Evolutionary conservation across 2,113 vertebrate genomes (phyloP), one percentile per base, ranked within the genome.

Genomic region (Cyprinodon tularosa): DNA sequence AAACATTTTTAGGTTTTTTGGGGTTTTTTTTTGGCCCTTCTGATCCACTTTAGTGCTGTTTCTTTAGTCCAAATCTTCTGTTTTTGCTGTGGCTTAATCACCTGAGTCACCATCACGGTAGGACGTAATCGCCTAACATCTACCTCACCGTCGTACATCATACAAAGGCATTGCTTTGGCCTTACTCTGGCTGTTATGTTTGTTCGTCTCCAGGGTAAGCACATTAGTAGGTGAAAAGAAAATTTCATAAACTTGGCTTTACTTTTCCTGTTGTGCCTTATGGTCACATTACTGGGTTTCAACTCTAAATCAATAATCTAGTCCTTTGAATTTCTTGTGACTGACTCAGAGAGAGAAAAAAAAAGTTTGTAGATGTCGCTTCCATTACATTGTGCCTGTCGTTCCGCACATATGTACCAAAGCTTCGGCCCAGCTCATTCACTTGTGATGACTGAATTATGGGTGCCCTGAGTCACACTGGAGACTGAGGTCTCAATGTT

Each of bases 381-480:
- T 87, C 84, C 84, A 72, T 90, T 86, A 87, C 77, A 72, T 73
- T 68, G 76, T 47, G 81, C 80, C 77, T 88, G 81, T 79, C 81
- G 57, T 78, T 80, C 84, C 88, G 78, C 73, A 77, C 76, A 85
- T 84, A 73, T 90, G 81, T 84, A 86, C 80, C 79, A 65, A 75
- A 59, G 83, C 85, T 72, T 76, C 63, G 45, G 83, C 70, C 72
- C 61, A 11, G 64, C 73, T 92, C 86, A 83, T 92, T 91, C 83
- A 91, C 90, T 91, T 90, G 72, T 91, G 91, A 93, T 89, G 84
- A 89, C 84, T 77, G 40, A 59, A 87, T 84, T 83, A 86, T 82
- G 83, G 84, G 75, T 93, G 88, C 90, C 85, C 57, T 70, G 88
- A 90, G 88, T 84, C 76, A 80, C 37, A 63, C 62, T 80, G 86